Base-by-base conservation (phyloP, 1,140 invertebrate species). In the Lutraria rhynchaena region DNA sequence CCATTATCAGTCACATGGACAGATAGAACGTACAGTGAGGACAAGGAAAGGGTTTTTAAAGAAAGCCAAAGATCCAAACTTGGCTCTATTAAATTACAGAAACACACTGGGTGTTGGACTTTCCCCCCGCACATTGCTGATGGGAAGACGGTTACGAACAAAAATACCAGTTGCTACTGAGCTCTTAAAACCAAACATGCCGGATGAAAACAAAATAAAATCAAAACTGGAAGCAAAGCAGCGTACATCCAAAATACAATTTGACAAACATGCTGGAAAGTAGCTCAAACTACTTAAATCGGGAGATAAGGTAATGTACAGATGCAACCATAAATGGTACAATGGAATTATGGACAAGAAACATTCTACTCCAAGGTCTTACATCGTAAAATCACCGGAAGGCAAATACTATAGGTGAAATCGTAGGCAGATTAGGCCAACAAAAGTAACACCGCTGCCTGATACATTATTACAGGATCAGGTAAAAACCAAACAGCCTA, bases 21-120 rank as follows among this genome's bases (percentile, higher is more conserved):
- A n/a, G n/a, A n/a, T n/a, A 67, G 87, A 90, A 80, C 44, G 86
- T 15, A 65, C 81, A 3, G 89, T 90, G 9, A 81, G 86, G 53
- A 83, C 81, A 27, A 17, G 83, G 24, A 81, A 81, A 63, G 53
- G 84, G 53, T 35, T 81, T 24, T 51, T 84, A 0, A 44, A 60
- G 27, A 86, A 86, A 49, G 67, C 35, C 35, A 55, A 78, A 19
- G 83, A 84, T 61, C 85, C 78, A 13, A 82, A 82, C 61, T 13
- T 70, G 15, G 85, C 70, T 33, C 67, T 86, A 9, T 63, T 86
- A 4, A 31, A 53, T 3, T 83, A 81, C 58, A 44, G 70, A 33
- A 55, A 81, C 0, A 67, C 86, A 24, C 80, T 83, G 1, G 83
- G 82, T 37, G 78, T 71, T 22, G n/a, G n/a, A n/a, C 58, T 57